phyloP scores from a whole-genome alignment of 2,888 invertebrate genomes.

The Orchestes rusci region DNA sequence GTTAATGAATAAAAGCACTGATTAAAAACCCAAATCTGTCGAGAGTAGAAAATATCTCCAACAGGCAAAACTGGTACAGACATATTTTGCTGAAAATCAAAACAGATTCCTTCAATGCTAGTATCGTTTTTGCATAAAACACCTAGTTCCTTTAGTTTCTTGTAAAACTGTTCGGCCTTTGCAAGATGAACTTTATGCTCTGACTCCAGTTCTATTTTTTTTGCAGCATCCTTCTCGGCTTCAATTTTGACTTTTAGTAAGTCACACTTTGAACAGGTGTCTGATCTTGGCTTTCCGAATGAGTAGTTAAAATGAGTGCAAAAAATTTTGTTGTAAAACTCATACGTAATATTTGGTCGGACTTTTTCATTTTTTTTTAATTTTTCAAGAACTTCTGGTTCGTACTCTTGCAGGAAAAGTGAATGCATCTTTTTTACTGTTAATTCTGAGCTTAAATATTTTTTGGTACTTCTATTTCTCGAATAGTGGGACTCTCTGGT shows the following conservation, averaged over 20 bases:
- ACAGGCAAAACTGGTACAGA: not conserved
- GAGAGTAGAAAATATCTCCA: constrained; percentile 2
- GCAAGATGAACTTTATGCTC: too few relatives aligned
- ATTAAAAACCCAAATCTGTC: too few relatives aligned
- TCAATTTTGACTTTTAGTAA: not conserved
- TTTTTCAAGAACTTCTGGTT: constrained; percentile 1
- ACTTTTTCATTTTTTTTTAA: not conserved
- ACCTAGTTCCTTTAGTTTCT: too few relatives aligned
- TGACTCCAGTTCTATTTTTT: too few relatives aligned
- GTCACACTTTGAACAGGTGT: constrained; percentile 5
- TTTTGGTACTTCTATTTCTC: not conserved
- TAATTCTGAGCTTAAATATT: constrained; percentile 4
- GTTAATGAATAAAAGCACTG: too few relatives aligned
- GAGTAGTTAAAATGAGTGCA: constrained; percentile 2
- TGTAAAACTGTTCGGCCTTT: too few relatives aligned
- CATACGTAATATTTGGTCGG: not conserved
- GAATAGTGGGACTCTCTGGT: constrained; percentile 5
- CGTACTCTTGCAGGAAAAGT: constrained; percentile 5
- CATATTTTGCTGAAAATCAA: constrained; percentile 3
- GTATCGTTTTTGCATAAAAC: constrained; percentile 3
- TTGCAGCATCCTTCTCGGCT: too few relatives aligned
- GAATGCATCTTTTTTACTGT: constrained; percentile 4
- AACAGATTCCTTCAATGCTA: constrained; percentile 1
- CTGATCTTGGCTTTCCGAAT: constrained; percentile 5
- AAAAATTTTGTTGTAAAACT: constrained; percentile 1